These are phyloP conservation scores for Tineola bisselliella DNA, from an alignment of 2,888 invertebrate genomes.

Conservation along the genomic window DNA sequence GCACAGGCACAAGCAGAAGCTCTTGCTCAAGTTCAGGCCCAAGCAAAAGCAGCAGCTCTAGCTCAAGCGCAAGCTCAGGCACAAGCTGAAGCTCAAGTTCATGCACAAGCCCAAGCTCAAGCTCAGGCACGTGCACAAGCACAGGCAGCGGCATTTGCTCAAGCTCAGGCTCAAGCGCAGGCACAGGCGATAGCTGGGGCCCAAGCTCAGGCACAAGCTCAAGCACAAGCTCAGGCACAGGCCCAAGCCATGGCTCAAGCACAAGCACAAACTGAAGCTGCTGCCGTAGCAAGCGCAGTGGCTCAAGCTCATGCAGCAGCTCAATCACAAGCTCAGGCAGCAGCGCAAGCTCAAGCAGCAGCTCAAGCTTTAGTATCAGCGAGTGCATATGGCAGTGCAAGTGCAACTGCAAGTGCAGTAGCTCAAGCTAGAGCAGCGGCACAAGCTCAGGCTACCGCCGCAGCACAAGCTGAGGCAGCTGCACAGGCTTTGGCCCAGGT, in stretches of 20 bases:
- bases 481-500: background rate
- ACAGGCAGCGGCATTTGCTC: constrained; percentile 3
- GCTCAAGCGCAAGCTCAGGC: background rate
- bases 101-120: background rate
- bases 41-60: background rate
- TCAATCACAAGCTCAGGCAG: background rate
- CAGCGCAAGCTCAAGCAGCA: background rate
- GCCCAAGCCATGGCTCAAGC: background rate
- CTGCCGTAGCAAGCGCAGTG: background rate
- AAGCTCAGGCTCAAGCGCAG: constrained; percentile 9
- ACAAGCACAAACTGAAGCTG: background rate
- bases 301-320: background rate
- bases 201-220: background rate
- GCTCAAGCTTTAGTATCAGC: background rate
- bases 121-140: constrained; percentile 6
- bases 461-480: background rate
- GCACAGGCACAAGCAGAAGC: background rate
- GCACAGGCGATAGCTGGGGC: background rate
- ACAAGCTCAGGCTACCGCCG: background rate
- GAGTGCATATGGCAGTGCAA: background rate
- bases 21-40: background rate
- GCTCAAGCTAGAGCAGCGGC: background rate
- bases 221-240: constrained; percentile 1
- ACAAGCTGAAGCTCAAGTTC: background rate
- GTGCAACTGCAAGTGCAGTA: background rate